These are phyloP conservation scores for Erpetoichthys calabaricus DNA, from an alignment of 2,797 vertebrate genomes.

Conservation along the genomic window DNA sequence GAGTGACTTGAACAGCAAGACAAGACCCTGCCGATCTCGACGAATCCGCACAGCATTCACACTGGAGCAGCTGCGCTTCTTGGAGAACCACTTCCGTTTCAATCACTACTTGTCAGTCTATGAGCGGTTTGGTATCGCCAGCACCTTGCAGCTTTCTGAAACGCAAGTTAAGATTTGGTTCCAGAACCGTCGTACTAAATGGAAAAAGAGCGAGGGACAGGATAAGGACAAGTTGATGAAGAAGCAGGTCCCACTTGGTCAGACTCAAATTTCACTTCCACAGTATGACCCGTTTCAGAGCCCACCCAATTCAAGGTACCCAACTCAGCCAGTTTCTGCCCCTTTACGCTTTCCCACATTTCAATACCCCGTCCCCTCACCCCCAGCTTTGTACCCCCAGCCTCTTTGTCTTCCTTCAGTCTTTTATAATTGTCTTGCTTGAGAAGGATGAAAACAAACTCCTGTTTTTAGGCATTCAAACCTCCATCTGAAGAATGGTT, in stretches of 20 bases:
- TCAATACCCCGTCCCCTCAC: no score
- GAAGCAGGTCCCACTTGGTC: no score
- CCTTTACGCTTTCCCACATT: no score
- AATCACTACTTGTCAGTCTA: conserved; percentile 54
- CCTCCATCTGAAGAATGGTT: no score
- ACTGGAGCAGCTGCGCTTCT: conserved; percentile 42
- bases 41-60: conserved; percentile 52
- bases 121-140: conserved; percentile 45
- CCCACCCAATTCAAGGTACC: no score
- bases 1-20: background rate
- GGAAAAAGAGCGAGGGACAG: conserved; percentile 44
- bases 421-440: background rate
- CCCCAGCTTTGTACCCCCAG: conserved; percentile 20
- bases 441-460: background rate
- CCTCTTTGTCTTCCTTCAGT: conserved; percentile 14
- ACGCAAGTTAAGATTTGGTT: conserved; percentile 69
- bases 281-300: no score
- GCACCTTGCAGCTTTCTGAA: conserved; percentile 42
- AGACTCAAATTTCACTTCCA: no score
- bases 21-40: conserved; percentile 23
- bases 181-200: conserved; percentile 59
- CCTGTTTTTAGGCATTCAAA: no score
- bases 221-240: conserved; percentile 17
- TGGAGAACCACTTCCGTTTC: conserved; percentile 48
- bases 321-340: no score